Conservation (phyloP, 2,113 vertebrate species). For the Chauna torquata region DNA sequence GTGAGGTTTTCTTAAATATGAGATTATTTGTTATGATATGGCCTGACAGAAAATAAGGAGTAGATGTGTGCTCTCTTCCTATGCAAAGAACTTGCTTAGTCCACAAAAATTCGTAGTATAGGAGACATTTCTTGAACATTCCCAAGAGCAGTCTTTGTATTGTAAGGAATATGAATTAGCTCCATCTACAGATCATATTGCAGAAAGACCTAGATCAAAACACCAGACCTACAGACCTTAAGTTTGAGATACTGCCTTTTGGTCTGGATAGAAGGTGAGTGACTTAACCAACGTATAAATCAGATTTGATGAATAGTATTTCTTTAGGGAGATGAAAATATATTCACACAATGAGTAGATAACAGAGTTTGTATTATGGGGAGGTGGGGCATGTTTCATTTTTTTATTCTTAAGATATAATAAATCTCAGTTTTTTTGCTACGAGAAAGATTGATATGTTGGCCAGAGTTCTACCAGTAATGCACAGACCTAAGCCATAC, state of each 20-base stretch:
- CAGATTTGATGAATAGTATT: not conserved
- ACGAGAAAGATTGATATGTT: not conserved
- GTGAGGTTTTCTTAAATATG: not conserved
- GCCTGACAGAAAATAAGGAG: not conserved
- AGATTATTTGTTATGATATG: not conserved
- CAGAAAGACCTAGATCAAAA: not conserved
- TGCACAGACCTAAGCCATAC: not conserved
- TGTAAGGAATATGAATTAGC: not conserved
- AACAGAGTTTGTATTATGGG: not conserved
- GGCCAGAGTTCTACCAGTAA: not conserved
- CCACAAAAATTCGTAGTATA: not conserved
- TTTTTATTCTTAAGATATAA: not conserved
- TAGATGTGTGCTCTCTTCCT: not conserved
- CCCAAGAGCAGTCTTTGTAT: not conserved
- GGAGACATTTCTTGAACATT: not conserved
- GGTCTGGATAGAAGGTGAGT: not conserved
- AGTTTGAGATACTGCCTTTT: not conserved
- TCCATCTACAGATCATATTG: not conserved
- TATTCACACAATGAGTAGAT: not conserved
- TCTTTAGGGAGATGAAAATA: not conserved
- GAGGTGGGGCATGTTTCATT: not conserved
- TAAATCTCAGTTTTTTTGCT: not conserved
- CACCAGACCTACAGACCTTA: not conserved
- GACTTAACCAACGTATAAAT: not conserved
- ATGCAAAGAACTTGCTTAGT: not conserved